Evolutionary conservation across 2,113 vertebrate genomes (phyloP), one percentile per base, ranked within the genome.

Genomic region (Ophiodon elongatus): DNA sequence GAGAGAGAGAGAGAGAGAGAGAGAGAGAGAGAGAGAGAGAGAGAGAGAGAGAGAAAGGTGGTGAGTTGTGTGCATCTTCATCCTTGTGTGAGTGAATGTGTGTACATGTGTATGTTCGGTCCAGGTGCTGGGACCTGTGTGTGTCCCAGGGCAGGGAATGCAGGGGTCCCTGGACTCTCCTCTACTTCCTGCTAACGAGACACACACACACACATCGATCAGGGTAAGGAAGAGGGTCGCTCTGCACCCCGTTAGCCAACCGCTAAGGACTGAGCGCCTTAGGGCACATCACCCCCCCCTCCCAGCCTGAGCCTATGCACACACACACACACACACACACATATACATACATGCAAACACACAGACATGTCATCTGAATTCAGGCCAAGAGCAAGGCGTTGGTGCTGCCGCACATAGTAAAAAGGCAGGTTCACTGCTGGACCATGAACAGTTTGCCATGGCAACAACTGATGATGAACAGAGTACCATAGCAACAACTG

Each of bases 81-180:
- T 87, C 66, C 75, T 50, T 67, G 52, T 71, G 76, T 76, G 65
- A 35, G 70, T 8, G 65, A 47, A 74, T 31, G 29, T 67, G 79
- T 67, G 69, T 50, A 75, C 59, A 29, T 39, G 82, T 86, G 82
- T 78, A 59, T 62, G 76, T 82, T 83, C 31, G 81, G 89, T 88
- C 82, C 91, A 93, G 92, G 92, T 93, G 86, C 89, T 87, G 90
- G 89, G 90, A 92, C 89, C 84, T 79, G 79, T 83, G 82, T 70
- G 76, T 83, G 83, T 93, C 91, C 92, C 94, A 83, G 91, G 88
- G 85, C 93, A 90, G 92, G 92, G 92, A 91, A 86, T 88, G 84
- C 91, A 86, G 85, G 79, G 64, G 85, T 90, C 93, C 92, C 92
- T 50, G 80, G 89, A 88, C 93, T 91, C 92, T 83, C 82, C 87